A percentile compares a stretch with the other conserved stretches of the same genome.
Evolutionary conservation across 1,140 invertebrate genomes (phyloP).

Genomic region (Triops cancriformis): DNA sequence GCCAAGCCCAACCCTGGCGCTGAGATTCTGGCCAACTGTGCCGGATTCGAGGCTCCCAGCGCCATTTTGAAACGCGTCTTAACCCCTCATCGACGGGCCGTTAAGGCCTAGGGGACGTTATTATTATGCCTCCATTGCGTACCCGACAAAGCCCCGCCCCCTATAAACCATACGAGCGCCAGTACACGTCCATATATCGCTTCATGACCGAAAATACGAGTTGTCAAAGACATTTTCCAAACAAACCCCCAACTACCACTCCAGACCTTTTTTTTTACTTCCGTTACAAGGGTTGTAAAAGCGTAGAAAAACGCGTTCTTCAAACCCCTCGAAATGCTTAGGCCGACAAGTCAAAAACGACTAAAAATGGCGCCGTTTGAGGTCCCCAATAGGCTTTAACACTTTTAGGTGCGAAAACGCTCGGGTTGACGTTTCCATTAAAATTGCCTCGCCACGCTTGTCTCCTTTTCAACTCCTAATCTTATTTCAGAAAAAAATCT

Average conservation of each 20-base stretch:
- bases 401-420: not conserved
- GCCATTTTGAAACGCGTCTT: not conserved
- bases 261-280: not conserved
- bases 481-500: not conserved
- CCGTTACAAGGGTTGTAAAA: not conserved
- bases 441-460: not conserved
- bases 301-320: not conserved
- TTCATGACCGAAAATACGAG: not conserved
- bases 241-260: not conserved
- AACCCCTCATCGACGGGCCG: not conserved
- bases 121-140: not conserved
- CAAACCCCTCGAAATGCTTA: not conserved
- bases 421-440: not conserved
- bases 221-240: not conserved
- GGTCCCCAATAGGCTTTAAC: not conserved
- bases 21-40: slow-evolving; percentile 4
- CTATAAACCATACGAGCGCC: not conserved
- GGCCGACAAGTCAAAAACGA: not conserved
- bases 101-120: not conserved
- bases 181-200: not conserved
- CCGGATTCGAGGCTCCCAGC: not conserved
- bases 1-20: not conserved
- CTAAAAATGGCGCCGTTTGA: not conserved
- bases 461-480: not conserved
- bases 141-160: not conserved